Conservation (phyloP, 30 jellyfish, hydroid and myxozoan genomes). For the Calvadosia cruxmelitensis region DNA sequence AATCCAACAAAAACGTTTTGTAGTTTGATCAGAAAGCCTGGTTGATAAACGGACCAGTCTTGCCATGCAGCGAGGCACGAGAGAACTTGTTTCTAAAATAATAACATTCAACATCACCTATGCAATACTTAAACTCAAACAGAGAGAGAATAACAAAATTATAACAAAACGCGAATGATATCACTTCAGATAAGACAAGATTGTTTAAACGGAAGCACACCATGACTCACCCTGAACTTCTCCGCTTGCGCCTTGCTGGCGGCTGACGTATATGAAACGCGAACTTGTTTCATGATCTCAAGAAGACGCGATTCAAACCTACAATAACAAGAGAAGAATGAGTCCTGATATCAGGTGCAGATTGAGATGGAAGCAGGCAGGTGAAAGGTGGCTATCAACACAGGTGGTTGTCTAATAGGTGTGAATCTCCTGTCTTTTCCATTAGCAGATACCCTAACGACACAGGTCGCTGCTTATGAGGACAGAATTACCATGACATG, state of each 20-base stretch:
- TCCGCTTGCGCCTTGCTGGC: slow-evolving; percentile 79
- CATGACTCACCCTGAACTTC: slow-evolving; percentile 72
- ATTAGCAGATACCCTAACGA: too few species aligned
- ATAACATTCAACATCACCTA: neutral
- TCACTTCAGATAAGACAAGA: too few species aligned
- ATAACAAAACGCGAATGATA: too few species aligned
- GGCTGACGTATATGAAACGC: slow-evolving; percentile 43
- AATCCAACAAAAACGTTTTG: slow-evolving; percentile 88
- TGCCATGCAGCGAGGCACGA: slow-evolving; percentile 99
- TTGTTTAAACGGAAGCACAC: too few species aligned
- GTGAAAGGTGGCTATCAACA: too few species aligned
- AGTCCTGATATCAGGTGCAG: too few species aligned
- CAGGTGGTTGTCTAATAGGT: too few species aligned
- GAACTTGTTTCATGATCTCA: slow-evolving; percentile 64
- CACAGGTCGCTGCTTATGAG: too few species aligned
- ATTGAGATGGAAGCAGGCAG: too few species aligned
- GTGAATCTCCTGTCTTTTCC: too few species aligned
- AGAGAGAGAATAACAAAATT: neutral
- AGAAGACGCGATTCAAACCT: slow-evolving; percentile 54
- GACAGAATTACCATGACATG: too few species aligned
- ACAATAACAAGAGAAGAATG: slow-evolving; percentile 1
- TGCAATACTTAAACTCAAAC: neutral
- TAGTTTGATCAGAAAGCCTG: slow-evolving; percentile 73
- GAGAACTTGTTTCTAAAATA: slow-evolving; percentile 75
- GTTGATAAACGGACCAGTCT: slow-evolving; percentile 91